phyloP scores from a whole-genome alignment of 2,113 vertebrate species.

The Gyps fulvus region DNA sequence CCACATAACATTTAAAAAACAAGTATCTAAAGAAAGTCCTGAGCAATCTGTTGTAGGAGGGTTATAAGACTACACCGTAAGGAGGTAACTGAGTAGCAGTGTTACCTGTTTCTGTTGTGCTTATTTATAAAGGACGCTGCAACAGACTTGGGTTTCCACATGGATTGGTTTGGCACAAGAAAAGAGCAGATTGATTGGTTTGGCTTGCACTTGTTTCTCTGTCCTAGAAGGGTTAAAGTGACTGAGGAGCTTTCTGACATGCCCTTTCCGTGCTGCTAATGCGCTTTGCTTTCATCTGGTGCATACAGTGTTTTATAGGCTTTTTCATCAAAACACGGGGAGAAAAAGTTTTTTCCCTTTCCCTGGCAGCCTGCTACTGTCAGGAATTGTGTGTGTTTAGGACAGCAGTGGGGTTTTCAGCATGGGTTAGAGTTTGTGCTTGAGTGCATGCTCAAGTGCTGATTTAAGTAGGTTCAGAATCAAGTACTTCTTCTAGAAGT shows the following conservation, averaged over 20 bases:
- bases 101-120: background rate
- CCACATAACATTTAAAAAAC: background rate
- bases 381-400: background rate
- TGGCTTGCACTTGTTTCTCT: background rate
- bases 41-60: background rate
- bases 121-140: background rate
- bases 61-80: background rate
- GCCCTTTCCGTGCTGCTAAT: background rate
- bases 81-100: background rate
- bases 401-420: background rate
- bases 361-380: background rate
- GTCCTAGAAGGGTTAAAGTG: background rate
- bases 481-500: background rate
- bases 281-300: background rate
- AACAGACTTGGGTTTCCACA: background rate
- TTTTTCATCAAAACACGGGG: fast-evolving
- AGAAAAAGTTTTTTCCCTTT: background rate
- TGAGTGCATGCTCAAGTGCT: background rate
- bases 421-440: background rate
- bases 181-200: background rate
- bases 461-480: background rate
- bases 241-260: background rate
- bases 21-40: no score
- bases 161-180: background rate
- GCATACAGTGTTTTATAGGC: background rate